These are phyloP conservation scores for Anthoscopus minutus DNA, from an alignment of 2,113 vertebrate genomes.

Conservation along the genomic window DNA sequence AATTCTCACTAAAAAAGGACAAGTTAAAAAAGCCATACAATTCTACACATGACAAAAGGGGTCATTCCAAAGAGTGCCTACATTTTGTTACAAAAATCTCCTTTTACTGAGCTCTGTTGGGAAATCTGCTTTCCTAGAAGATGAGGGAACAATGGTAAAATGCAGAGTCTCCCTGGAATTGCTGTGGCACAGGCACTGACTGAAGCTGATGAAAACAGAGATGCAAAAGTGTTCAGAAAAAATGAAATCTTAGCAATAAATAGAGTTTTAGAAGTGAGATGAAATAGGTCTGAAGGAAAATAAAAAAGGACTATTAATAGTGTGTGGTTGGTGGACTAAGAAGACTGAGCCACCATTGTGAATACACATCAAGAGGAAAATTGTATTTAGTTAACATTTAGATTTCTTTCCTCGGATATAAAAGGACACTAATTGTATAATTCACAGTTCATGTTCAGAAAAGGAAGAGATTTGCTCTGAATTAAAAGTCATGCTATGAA, in stretches of 20 bases:
- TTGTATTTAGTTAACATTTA: constrained; percentile 16
- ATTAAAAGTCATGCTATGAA: neutral
- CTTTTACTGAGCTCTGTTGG: neutral
- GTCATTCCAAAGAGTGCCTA: neutral
- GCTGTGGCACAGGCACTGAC: neutral
- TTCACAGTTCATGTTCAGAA: neutral
- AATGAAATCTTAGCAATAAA: neutral
- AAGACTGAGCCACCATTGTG: neutral
- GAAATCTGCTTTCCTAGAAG: neutral
- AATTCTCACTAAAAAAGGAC: neutral
- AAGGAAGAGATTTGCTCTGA: neutral
- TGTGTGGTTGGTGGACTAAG: neutral
- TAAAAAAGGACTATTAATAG: neutral
- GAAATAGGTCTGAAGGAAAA: neutral
- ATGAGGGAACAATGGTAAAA: neutral
- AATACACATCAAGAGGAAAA: neutral
- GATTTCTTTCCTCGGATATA: constrained; percentile 1
- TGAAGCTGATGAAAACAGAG: neutral
- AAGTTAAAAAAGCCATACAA: neutral
- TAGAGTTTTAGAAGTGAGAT: neutral
- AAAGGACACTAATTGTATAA: constrained; percentile 30
- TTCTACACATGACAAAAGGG: neutral
- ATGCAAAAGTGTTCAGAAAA: neutral
- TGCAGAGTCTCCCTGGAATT: neutral
- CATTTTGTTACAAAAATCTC: neutral